phyloP scores from a whole-genome alignment of 64 coral and sea anemone genomes.

The Anthopleura sola region DNA sequence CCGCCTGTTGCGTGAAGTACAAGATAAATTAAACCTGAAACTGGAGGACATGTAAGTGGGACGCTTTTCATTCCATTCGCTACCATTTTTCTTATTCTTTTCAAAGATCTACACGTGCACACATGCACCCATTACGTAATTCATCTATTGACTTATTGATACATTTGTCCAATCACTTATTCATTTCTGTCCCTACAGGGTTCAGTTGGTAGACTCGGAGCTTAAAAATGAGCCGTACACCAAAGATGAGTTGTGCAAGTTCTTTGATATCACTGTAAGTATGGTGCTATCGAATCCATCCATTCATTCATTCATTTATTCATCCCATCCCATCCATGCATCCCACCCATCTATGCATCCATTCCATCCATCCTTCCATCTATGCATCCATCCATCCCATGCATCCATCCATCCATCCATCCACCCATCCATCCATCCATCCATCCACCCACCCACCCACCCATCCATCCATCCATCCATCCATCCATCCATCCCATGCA shows the following conservation, averaged over 20 bases:
- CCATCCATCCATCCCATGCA: background rate
- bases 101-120: no score
- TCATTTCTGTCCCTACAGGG: slow-evolving; percentile 30
- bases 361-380: no score
- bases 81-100: no score
- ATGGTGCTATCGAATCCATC: no score
- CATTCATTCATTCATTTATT: background rate
- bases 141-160: no score
- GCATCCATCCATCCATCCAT: background rate
- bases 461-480: background rate
- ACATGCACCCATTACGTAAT: no score
- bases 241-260: slow-evolving; percentile 79
- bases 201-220: slow-evolving; percentile 42
- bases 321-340: background rate
- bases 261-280: slow-evolving; percentile 78
- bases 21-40: slow-evolving; percentile 45
- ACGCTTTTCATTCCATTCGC: no score
- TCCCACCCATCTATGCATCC: background rate
- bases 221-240: slow-evolving; percentile 73
- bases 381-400: background rate
- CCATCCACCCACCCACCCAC: background rate
- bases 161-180: no score
- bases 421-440: background rate
- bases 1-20: slow-evolving; percentile 73
- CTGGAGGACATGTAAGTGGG: slow-evolving; percentile 83